Percentiles rank a stretch among this genome's conserved stretches.
phyloP scores from a whole-genome alignment of 2,888 invertebrate genomes.

The Tenodera sinensis region DNA sequence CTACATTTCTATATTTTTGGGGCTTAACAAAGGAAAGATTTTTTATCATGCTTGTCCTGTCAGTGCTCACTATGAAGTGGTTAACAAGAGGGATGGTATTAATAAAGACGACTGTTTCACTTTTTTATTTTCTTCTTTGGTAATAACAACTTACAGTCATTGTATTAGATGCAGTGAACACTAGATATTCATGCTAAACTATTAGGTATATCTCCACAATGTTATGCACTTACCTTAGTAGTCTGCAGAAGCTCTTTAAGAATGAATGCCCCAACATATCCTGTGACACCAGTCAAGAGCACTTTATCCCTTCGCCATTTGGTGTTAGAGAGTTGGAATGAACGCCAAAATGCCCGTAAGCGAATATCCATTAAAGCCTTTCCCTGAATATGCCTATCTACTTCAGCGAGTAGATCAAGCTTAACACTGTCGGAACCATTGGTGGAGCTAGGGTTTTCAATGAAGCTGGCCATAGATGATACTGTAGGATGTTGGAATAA shows the following conservation, averaged over 20 bases:
- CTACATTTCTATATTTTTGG: no score
- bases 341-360: slow-evolving; percentile 35
- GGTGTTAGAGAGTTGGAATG: slow-evolving; percentile 30
- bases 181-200: background rate
- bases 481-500: slow-evolving; percentile 35
- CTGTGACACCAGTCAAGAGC: slow-evolving; percentile 36
- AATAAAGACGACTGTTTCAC: no score
- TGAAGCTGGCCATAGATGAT: slow-evolving; percentile 30
- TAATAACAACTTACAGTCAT: background rate
- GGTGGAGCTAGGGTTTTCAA: slow-evolving; percentile 25
- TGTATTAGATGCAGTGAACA: background rate
- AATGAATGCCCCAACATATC: slow-evolving; percentile 36
- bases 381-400: slow-evolving; percentile 26
- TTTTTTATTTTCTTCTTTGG: no score
- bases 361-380: slow-evolving; percentile 28
- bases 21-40: no score
- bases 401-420: slow-evolving; percentile 27
- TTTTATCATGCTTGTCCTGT: no score
- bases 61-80: no score
- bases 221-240: slow-evolving; percentile 27
- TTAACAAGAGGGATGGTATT: no score
- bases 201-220: background rate
- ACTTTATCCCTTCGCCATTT: slow-evolving; percentile 34
- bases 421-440: background rate
- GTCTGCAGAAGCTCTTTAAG: slow-evolving; percentile 33